Conservation (phyloP, 2,888 invertebrate species). For the Chrysina gloriosa region DNA sequence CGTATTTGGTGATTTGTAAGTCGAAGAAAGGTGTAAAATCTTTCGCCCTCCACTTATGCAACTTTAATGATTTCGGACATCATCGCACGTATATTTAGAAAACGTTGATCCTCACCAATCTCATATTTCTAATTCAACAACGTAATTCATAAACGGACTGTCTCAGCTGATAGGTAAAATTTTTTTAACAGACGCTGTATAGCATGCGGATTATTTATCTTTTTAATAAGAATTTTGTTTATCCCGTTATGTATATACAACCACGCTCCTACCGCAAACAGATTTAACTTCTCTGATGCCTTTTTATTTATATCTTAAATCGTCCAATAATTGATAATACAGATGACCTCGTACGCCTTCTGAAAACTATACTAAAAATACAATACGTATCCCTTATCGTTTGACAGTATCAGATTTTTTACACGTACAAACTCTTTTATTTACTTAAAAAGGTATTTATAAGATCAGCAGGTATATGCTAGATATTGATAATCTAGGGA, state of each 20-base stretch:
- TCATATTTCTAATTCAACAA: constrained; percentile 5
- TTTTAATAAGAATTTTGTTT: constrained; percentile 19
- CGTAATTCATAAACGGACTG: constrained; percentile 1
- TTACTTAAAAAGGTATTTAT: constrained; percentile 12
- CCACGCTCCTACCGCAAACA: constrained; percentile 20
- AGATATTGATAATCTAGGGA: constrained; percentile 6
- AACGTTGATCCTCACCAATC: neutral
- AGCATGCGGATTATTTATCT: constrained; percentile 25
- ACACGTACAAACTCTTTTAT: constrained; percentile 14
- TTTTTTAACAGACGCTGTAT: constrained; percentile 1
- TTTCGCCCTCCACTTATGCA: neutral
- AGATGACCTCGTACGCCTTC: constrained; percentile 23
- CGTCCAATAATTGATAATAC: constrained; percentile 31
- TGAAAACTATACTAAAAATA: constrained; percentile 16
- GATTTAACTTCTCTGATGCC: constrained; percentile 29
- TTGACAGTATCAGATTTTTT: constrained; percentile 31
- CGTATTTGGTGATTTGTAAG: no score
- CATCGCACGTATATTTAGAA: neutral
- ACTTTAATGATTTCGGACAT: neutral
- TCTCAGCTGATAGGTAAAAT: neutral
- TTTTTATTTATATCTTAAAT: constrained; percentile 35
- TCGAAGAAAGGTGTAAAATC: no score
- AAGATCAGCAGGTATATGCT: constrained; percentile 3
- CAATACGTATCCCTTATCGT: constrained; percentile 10
- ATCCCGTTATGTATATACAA: constrained; percentile 5